Evolutionary conservation across 2,797 vertebrate species (phyloP).

Genomic region (Lacerta bilineata): DNA sequence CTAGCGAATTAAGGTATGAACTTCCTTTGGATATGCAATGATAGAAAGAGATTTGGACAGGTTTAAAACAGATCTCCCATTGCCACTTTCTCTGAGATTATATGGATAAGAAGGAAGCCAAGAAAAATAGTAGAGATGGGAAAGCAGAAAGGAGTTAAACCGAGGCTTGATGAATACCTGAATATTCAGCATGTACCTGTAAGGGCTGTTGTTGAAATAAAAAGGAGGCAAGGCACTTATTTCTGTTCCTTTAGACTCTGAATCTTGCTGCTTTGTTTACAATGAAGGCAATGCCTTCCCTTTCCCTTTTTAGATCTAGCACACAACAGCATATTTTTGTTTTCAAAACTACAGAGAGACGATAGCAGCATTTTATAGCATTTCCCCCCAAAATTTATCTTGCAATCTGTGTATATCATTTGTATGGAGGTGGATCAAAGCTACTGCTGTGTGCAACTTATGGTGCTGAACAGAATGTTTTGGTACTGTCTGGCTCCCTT

Average conservation of each 20-base stretch:
- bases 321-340: constrained; percentile 2
- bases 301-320: neutral
- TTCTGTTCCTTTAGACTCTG: neutral
- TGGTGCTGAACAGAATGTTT: neutral
- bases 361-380: neutral
- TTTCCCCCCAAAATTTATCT: neutral
- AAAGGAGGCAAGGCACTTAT: neutral
- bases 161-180: neutral
- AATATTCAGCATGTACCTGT: neutral
- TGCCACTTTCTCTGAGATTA: constrained; percentile 9
- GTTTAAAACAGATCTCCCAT: constrained; percentile 27
- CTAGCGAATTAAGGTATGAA: constrained; percentile 19
- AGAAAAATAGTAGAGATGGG: neutral
- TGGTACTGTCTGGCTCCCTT: neutral
- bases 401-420: neutral
- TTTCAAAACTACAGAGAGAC: neutral
- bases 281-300: neutral
- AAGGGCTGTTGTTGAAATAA: neutral
- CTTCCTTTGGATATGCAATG: neutral
- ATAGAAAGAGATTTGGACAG: constrained; percentile 8
- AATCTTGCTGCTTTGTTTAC: neutral
- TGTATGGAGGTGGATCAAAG: constrained; percentile 21
- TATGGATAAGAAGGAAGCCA: constrained; percentile 12
- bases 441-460: constrained; percentile 24
- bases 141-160: constrained; percentile 25